Evolutionary conservation across 2,113 vertebrate genomes (phyloP).

Genomic region (Motacilla tschutschensis): DNA sequence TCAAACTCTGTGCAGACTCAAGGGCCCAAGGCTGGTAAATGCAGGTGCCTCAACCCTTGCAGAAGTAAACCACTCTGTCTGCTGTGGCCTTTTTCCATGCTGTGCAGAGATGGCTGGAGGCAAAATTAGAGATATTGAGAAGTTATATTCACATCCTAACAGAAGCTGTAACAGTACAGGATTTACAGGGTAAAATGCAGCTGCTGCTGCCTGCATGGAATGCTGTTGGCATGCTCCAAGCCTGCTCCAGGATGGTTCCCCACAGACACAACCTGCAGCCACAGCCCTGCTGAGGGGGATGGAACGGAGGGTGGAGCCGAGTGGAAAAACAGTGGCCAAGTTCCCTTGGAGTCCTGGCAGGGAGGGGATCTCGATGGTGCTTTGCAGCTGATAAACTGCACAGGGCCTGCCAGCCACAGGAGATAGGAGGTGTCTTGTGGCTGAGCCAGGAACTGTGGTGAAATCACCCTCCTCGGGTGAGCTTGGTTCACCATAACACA

Average conservation of each 20-base stretch:
- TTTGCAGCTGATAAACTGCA: neutral
- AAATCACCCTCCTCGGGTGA: neutral
- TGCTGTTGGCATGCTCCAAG: neutral
- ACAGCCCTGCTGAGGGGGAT: neutral
- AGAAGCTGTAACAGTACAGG: neutral
- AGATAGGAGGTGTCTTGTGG: neutral
- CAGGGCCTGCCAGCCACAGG: neutral
- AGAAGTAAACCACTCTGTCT: neutral
- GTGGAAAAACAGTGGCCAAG: fast-evolving
- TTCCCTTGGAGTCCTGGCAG: neutral
- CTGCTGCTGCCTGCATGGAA: neutral
- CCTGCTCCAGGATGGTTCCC: neutral
- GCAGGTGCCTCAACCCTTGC: neutral
- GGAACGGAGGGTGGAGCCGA: fast-evolving
- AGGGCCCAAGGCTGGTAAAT: neutral
- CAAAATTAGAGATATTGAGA: neutral
- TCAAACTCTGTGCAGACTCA: neutral
- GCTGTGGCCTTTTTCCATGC: neutral
- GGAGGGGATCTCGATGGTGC: neutral
- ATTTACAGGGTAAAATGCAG: neutral
- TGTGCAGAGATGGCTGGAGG: neutral
- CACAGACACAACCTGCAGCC: neutral
- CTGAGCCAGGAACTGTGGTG: neutral
- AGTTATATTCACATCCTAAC: neutral
- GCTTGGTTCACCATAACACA: neutral